A percentile compares a stretch with the other conserved stretches of the same genome.
Conservation (phyloP, 2,888 invertebrate genomes). For the Nomada fabriciana region DNA sequence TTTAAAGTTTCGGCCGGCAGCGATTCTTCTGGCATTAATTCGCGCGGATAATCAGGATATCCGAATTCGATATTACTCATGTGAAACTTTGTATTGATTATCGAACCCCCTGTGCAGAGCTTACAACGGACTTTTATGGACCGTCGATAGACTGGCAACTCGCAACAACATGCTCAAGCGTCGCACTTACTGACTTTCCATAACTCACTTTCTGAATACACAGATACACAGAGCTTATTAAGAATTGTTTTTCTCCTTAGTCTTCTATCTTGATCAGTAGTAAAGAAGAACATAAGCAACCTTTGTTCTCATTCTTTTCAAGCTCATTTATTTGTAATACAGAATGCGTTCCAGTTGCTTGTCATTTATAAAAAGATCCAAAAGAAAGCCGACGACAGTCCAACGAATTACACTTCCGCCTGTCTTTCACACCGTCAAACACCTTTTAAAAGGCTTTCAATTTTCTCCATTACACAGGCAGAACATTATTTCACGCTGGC, state of each 20-base stretch:
- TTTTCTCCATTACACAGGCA: background rate
- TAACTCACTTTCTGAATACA: background rate
- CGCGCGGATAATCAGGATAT: conserved; percentile 26
- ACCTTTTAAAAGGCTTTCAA: background rate
- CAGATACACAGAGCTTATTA: background rate
- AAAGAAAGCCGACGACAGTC: background rate
- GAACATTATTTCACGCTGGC: background rate
- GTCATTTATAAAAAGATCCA: background rate
- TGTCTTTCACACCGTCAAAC: background rate
- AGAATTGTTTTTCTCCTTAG: background rate
- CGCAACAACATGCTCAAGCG: background rate
- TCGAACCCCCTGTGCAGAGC: background rate
- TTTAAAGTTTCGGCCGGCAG: background rate
- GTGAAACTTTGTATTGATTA: conserved; percentile 37
- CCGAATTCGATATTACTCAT: conserved; percentile 19
- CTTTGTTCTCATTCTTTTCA: no score
- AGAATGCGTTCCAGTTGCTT: no score
- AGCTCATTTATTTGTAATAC: no score
- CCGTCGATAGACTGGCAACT: conserved; percentile 17
- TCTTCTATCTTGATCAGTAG: background rate
- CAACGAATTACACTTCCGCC: background rate
- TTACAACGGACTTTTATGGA: conserved; percentile 34
- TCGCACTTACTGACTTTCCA: background rate
- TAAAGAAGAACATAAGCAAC: background rate
- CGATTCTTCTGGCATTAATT: conserved; percentile 11